Conservation (phyloP, 2,113 vertebrate genomes). For the Colius striatus region DNA sequence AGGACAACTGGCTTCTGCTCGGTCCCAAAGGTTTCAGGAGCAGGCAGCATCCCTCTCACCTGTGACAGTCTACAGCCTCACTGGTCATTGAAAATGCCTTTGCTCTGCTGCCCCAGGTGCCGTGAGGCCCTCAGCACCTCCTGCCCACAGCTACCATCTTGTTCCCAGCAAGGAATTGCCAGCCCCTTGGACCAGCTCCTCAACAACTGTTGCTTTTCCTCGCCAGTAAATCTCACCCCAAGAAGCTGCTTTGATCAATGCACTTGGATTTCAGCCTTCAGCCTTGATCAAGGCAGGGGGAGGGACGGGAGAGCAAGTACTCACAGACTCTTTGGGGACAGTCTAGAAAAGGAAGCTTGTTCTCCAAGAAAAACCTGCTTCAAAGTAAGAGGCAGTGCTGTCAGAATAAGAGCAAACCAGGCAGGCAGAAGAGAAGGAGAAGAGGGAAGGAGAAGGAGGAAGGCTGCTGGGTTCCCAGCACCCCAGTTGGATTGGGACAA, state of each 20-base stretch:
- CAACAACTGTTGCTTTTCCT: constrained; percentile 26
- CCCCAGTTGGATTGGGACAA: background rate
- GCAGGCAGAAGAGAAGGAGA: background rate
- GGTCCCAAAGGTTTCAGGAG: fast-evolving
- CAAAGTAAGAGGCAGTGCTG: constrained; percentile 35
- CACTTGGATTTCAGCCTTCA: constrained; percentile 58
- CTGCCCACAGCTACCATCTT: background rate
- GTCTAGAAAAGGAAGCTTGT: background rate
- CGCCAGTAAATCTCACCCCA: background rate
- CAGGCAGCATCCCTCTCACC: background rate
- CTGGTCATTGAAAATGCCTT: fast-evolving
- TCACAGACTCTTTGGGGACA: background rate
- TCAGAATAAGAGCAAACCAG: constrained; percentile 28
- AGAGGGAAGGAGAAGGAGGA: background rate
- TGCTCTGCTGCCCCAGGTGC: background rate
- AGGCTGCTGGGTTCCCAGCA: background rate
- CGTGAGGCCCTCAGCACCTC: fast-evolving
- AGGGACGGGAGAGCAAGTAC: background rate
- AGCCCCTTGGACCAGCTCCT: background rate
- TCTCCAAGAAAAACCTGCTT: constrained; percentile 43
- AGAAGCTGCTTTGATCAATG: constrained; percentile 49
- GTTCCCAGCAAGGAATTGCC: fast-evolving
- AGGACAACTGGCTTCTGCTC: background rate
- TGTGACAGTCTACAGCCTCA: background rate
- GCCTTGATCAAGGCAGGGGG: constrained; percentile 61